A percentile compares a stretch with the other conserved stretches of the same genome.
Evolutionary conservation across 2,888 invertebrate genomes (phyloP).

Genomic region (Lasioglossum morio): DNA sequence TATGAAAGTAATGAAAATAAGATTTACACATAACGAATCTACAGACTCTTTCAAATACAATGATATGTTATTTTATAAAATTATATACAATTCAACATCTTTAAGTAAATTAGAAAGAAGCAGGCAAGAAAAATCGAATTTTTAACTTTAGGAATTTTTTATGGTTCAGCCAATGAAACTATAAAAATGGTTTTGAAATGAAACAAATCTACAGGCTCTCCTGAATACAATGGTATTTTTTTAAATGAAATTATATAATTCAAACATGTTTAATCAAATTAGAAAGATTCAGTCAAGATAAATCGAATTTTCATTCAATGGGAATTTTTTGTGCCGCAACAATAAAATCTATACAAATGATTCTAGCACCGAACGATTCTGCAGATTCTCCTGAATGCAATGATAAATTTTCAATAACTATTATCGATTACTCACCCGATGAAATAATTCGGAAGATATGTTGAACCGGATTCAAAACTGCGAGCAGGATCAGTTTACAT

Average conservation of each 20-base stretch:
- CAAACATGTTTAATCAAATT: background rate
- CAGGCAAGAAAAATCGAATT: background rate
- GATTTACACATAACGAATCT: too few relatives aligned
- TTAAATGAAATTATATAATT: background rate
- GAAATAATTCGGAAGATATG: slow-evolving; percentile 30
- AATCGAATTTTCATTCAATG: background rate
- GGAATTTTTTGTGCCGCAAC: background rate
- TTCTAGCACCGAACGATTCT: background rate
- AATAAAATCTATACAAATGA: background rate
- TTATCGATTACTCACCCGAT: background rate
- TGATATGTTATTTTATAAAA: too few relatives aligned
- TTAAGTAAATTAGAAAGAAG: background rate
- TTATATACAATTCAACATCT: background rate
- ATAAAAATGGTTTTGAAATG: background rate
- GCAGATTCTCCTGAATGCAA: background rate
- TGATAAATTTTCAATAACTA: background rate
- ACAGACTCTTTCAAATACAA: too few relatives aligned
- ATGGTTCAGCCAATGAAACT: background rate
- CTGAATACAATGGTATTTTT: background rate
- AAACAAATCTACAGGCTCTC: background rate
- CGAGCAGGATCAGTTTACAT: slow-evolving; percentile 70
- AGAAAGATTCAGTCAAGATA: background rate
- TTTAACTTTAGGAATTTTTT: background rate
- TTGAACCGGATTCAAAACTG: slow-evolving; percentile 26
- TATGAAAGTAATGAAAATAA: too few relatives aligned